A percentile compares a stretch with the other conserved stretches of the same genome.
phyloP scores from a whole-genome alignment of 2,113 vertebrate genomes.

The Eurystomus gularis region DNA sequence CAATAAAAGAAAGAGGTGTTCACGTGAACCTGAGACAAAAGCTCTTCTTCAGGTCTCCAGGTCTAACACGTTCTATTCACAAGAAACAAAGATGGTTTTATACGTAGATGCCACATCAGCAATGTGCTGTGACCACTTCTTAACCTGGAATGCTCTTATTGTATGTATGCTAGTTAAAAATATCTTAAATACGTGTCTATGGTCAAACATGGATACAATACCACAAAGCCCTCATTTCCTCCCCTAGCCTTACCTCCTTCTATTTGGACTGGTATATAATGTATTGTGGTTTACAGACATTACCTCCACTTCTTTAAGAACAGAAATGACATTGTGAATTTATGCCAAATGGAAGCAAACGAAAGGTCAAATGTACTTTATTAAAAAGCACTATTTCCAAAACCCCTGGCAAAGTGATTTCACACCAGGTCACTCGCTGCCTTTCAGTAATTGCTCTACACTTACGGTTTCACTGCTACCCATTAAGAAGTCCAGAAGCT shows the following conservation, averaged over 20 bases:
- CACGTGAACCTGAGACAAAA: not conserved
- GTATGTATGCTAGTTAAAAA: not conserved
- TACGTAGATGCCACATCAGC: not conserved
- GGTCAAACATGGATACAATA: not conserved
- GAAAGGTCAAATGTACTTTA: not conserved
- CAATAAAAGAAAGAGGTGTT: not conserved
- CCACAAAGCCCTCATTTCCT: not conserved
- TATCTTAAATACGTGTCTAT: not conserved
- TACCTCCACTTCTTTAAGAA: not conserved
- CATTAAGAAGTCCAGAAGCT: not conserved
- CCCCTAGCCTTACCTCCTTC: not conserved
- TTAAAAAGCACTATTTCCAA: not conserved
- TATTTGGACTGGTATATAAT: not conserved
- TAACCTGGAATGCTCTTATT: not conserved
- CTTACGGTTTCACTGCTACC: not conserved
- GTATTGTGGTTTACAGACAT: not conserved
- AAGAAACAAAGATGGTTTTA: not conserved
- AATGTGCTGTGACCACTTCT: not conserved
- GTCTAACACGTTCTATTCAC: not conserved
- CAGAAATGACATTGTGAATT: not conserved
- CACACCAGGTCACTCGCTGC: not conserved
- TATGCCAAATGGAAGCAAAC: constrained; percentile 7
- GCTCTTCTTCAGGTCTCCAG: not conserved
- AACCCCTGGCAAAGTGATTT: not conserved
- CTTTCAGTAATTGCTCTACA: not conserved